These are phyloP conservation scores for Bolinopsis microptera DNA, from an alignment of 37 sponge, comb jelly and placozoan species.

Conservation along the genomic window DNA sequence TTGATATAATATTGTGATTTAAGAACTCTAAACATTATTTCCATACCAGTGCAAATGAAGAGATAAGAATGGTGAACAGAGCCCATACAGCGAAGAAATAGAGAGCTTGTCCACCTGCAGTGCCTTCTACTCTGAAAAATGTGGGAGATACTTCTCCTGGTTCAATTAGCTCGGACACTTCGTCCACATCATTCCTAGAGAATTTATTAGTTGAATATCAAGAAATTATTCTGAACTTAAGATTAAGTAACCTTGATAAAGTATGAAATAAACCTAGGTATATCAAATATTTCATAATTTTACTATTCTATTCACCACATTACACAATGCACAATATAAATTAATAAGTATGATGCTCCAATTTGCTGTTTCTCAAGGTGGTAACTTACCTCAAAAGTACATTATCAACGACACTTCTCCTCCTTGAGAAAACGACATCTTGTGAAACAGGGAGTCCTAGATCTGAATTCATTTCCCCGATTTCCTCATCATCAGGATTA, in stretches of 20 bases:
- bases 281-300: no score
- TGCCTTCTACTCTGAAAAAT: background rate
- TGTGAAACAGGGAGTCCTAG: background rate
- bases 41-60: background rate
- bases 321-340: no score
- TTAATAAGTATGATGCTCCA: no score
- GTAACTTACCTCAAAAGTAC: background rate
- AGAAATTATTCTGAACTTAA: no score
- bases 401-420: background rate
- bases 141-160: background rate
- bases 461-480: background rate
- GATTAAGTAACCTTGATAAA: no score
- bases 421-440: background rate
- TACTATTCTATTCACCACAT: no score
- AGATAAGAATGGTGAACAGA: background rate
- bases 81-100: background rate
- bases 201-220: background rate
- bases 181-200: background rate
- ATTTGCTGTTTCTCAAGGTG: no score
- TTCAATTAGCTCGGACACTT: background rate
- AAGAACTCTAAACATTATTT: no score
- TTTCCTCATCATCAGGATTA: background rate
- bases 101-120: background rate
- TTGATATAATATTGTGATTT: no score
- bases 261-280: no score